These are phyloP conservation scores for western clawed frog (Xenopus tropicalis) DNA, from an alignment of 2,113 vertebrate genomes.

Conservation along the genomic window DNA sequence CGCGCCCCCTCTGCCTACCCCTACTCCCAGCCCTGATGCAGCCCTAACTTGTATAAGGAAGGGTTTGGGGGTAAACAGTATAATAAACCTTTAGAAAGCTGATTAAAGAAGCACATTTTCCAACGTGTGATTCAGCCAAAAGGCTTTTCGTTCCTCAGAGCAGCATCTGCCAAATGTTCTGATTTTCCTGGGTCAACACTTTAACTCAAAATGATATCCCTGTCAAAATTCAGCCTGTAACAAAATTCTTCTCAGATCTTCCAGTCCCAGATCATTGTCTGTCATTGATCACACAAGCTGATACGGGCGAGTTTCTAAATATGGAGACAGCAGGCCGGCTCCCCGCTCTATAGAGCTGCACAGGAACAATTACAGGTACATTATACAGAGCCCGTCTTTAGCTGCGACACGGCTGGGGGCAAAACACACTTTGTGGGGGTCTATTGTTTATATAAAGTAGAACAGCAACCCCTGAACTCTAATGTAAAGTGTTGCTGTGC, in stretches of 20 bases:
- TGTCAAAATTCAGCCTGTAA: constrained; percentile 11
- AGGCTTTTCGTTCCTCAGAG: background rate
- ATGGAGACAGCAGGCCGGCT: background rate
- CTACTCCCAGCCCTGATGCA: no score
- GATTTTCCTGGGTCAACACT: constrained; percentile 18
- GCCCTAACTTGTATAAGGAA: no score
- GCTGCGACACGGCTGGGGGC: no score
- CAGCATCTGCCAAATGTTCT: constrained; percentile 1
- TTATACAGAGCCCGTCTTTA: no score
- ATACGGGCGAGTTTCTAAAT: constrained; percentile 9
- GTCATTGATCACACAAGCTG: background rate
- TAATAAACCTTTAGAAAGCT: background rate
- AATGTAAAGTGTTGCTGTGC: no score
- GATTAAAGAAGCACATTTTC: background rate
- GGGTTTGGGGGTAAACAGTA: background rate
- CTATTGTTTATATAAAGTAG: no score
- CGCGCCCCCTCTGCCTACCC: no score
- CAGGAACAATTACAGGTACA: no score
- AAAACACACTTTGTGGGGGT: no score
- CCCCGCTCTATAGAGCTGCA: no score
- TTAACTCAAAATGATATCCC: constrained; percentile 24
- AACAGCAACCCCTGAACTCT: no score
- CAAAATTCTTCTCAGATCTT: constrained; percentile 7
- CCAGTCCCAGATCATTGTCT: constrained; percentile 6
- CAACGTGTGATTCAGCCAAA: background rate